Evolutionary conservation across 2,113 vertebrate species (phyloP).

Genomic region (Chaenocephalus aceratus): DNA sequence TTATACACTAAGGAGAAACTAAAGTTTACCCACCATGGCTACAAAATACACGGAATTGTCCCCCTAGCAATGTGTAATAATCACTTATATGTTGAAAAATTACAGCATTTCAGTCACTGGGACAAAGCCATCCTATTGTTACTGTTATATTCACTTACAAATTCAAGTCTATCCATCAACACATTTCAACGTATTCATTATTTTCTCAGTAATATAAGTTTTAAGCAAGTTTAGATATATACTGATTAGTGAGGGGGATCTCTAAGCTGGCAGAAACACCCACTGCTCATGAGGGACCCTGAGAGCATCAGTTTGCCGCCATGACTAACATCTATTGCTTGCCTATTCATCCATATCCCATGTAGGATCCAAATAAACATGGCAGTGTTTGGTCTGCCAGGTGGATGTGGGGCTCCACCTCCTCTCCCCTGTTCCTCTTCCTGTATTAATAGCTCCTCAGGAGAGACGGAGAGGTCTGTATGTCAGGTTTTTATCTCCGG

Average conservation of each 20-base stretch:
- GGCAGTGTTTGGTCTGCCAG: conserved; percentile 64
- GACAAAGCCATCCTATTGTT: conserved; percentile 35
- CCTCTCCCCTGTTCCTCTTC: conserved; percentile 64
- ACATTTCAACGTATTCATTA: neutral
- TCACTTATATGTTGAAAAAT: too few relatives aligned
- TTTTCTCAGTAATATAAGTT: neutral
- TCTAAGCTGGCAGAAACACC: conserved; percentile 40
- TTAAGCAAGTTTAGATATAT: conserved; percentile 37
- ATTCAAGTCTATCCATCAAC: conserved; percentile 3
- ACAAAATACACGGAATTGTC: conserved; percentile 14
- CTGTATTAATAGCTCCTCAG: conserved; percentile 84
- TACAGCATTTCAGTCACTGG: neutral
- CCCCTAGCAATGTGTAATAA: neutral
- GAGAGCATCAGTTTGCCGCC: conserved; percentile 48
- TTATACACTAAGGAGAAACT: neutral
- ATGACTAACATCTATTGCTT: conserved; percentile 56
- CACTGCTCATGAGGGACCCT: conserved; percentile 54
- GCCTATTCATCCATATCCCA: conserved; percentile 67
- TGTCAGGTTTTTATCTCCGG: conserved; percentile 82
- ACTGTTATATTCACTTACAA: neutral
- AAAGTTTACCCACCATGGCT: conserved; percentile 22
- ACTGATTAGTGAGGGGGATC: conserved; percentile 51
- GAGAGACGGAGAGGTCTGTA: conserved; percentile 78
- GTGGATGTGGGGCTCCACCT: conserved; percentile 70
- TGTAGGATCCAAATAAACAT: conserved; percentile 77